Evolutionary conservation across 2,113 vertebrate genomes (phyloP).

Genomic region (Spheniscus mendiculus): DNA sequence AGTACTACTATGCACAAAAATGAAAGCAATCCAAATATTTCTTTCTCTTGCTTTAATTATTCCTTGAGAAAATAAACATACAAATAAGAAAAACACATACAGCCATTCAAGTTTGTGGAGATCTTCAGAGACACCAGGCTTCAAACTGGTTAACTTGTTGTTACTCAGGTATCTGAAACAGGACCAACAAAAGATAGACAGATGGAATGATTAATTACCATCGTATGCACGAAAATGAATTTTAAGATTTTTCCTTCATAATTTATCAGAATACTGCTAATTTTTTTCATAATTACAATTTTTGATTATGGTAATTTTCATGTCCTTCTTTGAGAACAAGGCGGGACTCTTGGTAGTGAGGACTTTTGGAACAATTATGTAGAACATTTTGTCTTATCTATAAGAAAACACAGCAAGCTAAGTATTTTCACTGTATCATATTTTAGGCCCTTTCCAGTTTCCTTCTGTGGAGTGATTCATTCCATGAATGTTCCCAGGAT

Average conservation of each 20-base stretch:
- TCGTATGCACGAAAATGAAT: neutral
- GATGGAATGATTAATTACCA: neutral
- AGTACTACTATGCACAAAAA: neutral
- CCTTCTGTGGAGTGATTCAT: neutral
- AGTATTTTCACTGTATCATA: neutral
- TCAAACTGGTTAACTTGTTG: conserved; percentile 86
- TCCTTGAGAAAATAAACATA: neutral
- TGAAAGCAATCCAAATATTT: neutral
- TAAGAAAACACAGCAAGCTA: neutral
- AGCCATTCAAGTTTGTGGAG: conserved; percentile 93
- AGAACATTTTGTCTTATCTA: neutral
- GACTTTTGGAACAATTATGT: neutral
- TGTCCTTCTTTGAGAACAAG: neutral
- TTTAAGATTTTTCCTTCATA: neutral
- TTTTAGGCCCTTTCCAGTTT: neutral
- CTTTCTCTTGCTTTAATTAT: neutral
- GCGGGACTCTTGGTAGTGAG: neutral
- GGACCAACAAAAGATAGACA: neutral
- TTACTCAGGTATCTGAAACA: conserved; percentile 87
- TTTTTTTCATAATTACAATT: neutral
- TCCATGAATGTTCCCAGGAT: neutral
- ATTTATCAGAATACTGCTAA: neutral
- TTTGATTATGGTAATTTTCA: neutral
- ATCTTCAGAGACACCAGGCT: conserved; percentile 89
- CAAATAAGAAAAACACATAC: conserved; percentile 76